Evolutionary conservation across 30 jellyfish, hydroid and myxozoan genomes (phyloP), one percentile per base, ranked within the genome.

Genomic region (Pelagia noctiluca): DNA sequence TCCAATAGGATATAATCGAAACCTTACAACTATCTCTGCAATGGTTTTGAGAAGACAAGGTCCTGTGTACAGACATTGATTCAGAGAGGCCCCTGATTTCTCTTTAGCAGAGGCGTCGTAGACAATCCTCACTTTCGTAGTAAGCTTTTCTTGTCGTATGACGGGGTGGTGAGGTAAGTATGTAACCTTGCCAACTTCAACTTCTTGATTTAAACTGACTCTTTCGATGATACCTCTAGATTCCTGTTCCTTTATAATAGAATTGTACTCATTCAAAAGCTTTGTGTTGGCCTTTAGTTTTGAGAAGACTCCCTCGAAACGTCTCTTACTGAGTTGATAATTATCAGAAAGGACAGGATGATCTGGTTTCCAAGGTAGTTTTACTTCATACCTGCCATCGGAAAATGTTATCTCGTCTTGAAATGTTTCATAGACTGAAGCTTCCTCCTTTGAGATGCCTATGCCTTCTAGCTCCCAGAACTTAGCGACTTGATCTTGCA

Each of bases 61-160:
- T 34, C 79, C 88, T 8, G 34, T 11, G 33, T 26, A 80, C 53
- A 63, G 31, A 0, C 50, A 13, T 29, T 80, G 53, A 1, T 67
- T 26, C 76, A 80, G 64, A 30, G 86, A 32, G 31, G 63, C 53
- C 22, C 30, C 24, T 18, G 21, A 50, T 18, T 80, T 53, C 10
- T 21, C 13, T 7, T 66, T 71, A 26, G 92, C 93, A n/a, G 78
- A 18, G 38, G 93, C 93, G 0, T 71, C 93, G 66, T 0, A 82
- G 21, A 71, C 92, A 72, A 75, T 26, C 10, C 82, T 35, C 23
- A 19, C 5, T 37, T 82, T 82, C 18, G 92, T 82, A 0, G 92
- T 61, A 0, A 16, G 31, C 37, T 50, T 82, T 29, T 82, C 92
- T 29, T 67, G 22, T 35, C 54, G 23, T 13, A 69, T 13, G 4